These are phyloP conservation scores for Conomelus anceps DNA, from an alignment of 2,888 invertebrate genomes.

Conservation along the genomic window DNA sequence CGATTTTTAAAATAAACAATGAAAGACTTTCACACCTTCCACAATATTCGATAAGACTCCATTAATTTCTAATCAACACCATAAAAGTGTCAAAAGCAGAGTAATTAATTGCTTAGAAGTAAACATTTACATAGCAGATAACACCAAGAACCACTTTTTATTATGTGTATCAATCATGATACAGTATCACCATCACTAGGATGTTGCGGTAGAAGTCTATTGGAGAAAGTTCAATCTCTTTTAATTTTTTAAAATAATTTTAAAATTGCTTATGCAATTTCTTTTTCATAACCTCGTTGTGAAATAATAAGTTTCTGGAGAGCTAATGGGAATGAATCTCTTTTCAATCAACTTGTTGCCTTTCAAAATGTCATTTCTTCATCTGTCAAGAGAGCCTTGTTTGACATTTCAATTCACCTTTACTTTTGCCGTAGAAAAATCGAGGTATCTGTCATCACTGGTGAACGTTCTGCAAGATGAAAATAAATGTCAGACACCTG, in stretches of 20 bases:
- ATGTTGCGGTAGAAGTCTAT: background rate
- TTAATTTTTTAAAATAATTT: background rate
- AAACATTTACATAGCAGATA: too few relatives aligned
- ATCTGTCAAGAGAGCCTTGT: background rate
- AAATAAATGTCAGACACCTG: background rate
- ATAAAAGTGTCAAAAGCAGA: too few relatives aligned
- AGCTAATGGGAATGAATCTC: background rate
- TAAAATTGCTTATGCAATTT: background rate
- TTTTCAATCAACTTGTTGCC: background rate
- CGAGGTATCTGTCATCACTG: background rate
- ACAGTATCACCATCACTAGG: background rate
- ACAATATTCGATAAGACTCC: too few relatives aligned
- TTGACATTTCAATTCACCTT: background rate
- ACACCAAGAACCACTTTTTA: too few relatives aligned
- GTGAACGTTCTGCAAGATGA: background rate
- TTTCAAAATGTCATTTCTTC: background rate
- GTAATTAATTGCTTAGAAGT: too few relatives aligned
- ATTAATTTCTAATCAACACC: too few relatives aligned
- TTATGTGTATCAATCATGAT: background rate
- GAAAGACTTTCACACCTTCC: too few relatives aligned
- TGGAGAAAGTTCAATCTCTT: background rate
- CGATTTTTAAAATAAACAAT: too few relatives aligned
- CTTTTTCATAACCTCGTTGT: background rate
- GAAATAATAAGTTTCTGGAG: background rate
- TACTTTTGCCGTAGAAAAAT: background rate